These are phyloP conservation scores for Conopomorpha cramerella DNA, from an alignment of 1,140 invertebrate genomes.

Conservation along the genomic window DNA sequence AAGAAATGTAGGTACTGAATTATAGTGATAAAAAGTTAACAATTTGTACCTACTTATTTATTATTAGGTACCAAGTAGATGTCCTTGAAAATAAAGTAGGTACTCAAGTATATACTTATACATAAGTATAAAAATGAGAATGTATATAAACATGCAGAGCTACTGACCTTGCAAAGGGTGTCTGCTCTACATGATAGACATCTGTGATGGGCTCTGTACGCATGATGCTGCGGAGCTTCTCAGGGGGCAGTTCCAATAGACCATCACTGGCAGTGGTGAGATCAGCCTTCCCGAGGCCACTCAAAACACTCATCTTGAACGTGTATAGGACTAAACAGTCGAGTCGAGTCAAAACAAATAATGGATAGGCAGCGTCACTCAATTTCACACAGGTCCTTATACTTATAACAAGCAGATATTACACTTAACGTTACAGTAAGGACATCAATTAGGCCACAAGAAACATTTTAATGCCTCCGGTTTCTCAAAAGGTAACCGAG, in stretches of 20 bases:
- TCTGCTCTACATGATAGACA: constrained; percentile 70
- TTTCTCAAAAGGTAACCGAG: constrained; percentile 57
- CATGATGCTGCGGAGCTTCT: constrained; percentile 62
- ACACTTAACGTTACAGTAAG: constrained; percentile 36
- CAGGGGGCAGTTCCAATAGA: constrained; percentile 65
- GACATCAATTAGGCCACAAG: constrained; percentile 46
- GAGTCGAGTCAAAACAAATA: constrained; percentile 27
- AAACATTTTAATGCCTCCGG: constrained; percentile 57
- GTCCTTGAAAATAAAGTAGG: no score
- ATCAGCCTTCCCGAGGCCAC: constrained; percentile 50
- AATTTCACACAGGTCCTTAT: constrained; percentile 50
- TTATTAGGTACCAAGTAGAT: no score
- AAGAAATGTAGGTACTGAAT: no score
- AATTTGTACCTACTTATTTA: no score
- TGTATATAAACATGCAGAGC: no score
- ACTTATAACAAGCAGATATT: no score
- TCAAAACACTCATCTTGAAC: constrained; percentile 58
- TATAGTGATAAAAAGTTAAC: no score
- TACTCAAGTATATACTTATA: no score
- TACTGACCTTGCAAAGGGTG: constrained; percentile 71
- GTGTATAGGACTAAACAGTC: constrained; percentile 53
- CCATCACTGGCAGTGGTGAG: constrained; percentile 64
- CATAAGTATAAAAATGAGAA: no score
- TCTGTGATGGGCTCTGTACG: constrained; percentile 67
- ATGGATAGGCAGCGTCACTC: constrained; percentile 38